Conservation (phyloP, 2,113 vertebrate species). For the Stomatorhinus ivindoensis region DNA sequence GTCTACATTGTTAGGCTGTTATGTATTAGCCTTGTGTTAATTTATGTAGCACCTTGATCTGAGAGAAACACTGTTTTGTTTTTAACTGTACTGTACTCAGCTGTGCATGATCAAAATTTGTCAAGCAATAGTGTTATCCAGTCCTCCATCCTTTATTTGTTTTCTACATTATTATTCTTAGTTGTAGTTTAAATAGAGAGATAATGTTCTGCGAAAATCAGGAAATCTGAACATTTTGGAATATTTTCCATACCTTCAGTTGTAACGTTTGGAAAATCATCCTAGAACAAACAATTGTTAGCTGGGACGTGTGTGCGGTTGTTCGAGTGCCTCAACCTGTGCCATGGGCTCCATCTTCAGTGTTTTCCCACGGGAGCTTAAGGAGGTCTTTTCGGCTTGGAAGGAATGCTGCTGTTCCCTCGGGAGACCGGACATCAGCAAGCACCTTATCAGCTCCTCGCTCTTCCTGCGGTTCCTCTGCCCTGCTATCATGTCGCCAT, state of each 20-base stretch:
- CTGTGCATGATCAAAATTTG: not conserved
- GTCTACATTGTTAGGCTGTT: too few relatives aligned
- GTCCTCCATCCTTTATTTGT: not conserved
- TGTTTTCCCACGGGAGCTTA: constrained; percentile 89
- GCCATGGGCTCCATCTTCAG: constrained; percentile 44
- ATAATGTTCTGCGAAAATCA: not conserved
- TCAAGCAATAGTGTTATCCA: not conserved
- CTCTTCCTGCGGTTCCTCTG: constrained; percentile 94
- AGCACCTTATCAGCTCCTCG: constrained; percentile 88
- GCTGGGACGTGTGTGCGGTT: not conserved
- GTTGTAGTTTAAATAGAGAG: not conserved
- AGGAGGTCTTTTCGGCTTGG: constrained; percentile 92
- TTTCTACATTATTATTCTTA: not conserved
- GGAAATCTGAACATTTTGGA: not conserved
- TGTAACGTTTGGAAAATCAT: not conserved
- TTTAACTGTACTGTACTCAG: not conserved
- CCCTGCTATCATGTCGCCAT: constrained; percentile 94
- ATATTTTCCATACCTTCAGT: not conserved
- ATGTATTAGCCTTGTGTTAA: too few relatives aligned
- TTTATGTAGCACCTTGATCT: too few relatives aligned
- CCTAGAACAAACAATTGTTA: not conserved
- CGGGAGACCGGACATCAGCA: constrained; percentile 84
- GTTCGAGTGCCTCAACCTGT: not conserved
- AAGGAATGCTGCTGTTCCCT: constrained; percentile 81
- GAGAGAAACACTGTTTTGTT: too few relatives aligned